Conservation (phyloP, 2,113 vertebrate species). For the Solenodon paradoxus region DNA sequence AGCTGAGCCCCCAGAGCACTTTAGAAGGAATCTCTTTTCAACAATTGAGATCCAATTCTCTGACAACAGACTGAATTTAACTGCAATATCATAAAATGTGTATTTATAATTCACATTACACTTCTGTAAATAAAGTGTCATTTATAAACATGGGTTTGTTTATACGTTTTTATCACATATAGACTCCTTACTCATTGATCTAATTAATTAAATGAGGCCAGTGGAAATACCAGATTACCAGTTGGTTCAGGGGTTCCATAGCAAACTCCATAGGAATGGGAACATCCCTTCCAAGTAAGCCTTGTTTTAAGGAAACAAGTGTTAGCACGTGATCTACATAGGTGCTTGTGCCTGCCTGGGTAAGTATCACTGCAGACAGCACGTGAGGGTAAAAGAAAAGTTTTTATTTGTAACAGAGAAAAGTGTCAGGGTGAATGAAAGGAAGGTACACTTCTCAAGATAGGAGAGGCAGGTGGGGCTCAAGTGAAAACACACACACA, state of each 20-base stretch:
- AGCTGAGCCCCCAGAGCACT: background rate
- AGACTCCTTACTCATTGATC: background rate
- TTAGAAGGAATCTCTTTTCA: background rate
- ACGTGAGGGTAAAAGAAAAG: too few species aligned
- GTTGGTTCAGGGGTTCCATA: background rate
- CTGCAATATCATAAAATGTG: background rate
- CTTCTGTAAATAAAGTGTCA: background rate
- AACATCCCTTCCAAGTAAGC: background rate
- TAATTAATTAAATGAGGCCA: background rate
- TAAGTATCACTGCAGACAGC: too few species aligned
- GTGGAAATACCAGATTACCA: background rate
- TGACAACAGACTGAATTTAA: background rate
- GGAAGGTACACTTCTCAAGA: too few species aligned
- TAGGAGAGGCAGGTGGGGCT: too few species aligned
- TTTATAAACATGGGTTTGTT: background rate
- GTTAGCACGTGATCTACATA: too few species aligned
- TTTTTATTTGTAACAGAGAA: too few species aligned
- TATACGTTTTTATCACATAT: background rate
- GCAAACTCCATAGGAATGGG: background rate
- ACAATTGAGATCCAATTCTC: background rate
- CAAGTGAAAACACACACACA: too few species aligned
- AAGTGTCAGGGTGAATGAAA: too few species aligned
- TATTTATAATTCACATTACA: background rate
- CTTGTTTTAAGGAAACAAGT: background rate
- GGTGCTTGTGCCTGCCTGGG: too few species aligned